A percentile compares a stretch with the other conserved stretches of the same genome.
Conservation (phyloP, 2,797 vertebrate species). For the Sebastes elongatus region DNA sequence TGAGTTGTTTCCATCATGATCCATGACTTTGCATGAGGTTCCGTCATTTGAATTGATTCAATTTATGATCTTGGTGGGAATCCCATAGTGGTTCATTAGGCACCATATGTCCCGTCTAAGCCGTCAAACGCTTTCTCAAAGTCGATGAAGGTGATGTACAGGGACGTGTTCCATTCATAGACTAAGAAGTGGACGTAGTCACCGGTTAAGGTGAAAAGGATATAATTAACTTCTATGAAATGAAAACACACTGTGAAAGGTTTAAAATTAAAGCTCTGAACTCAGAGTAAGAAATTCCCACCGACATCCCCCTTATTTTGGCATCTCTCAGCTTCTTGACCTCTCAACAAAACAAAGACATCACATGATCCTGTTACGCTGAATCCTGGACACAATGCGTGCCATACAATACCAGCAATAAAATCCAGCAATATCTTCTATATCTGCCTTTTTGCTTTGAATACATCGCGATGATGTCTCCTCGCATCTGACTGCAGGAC, state of each 20-base stretch:
- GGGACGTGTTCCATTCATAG: too few species aligned
- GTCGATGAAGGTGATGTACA: too few species aligned
- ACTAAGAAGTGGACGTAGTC: too few species aligned
- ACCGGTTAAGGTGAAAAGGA: too few species aligned
- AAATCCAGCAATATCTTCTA: not conserved
- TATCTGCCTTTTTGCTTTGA: not conserved
- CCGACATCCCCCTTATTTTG: not conserved
- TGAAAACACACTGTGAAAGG: accelerated
- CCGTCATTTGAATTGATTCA: too few species aligned
- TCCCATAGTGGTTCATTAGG: too few species aligned
- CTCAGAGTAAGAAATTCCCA: not conserved
- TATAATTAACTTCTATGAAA: too few species aligned
- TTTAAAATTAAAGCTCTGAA: not conserved
- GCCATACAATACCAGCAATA: not conserved
- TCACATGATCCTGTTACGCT: not conserved
- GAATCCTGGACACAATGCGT: not conserved
- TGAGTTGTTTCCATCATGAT: too few species aligned
- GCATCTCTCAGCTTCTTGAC: not conserved
- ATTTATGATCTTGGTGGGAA: too few species aligned
- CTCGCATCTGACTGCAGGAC: not conserved
- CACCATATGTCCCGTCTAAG: too few species aligned
- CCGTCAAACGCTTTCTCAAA: too few species aligned
- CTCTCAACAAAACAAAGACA: not conserved
- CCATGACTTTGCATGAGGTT: too few species aligned
- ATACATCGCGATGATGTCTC: not conserved